Base-by-base conservation (phyloP, 2,888 invertebrate genomes). In the Chloromyia formosa region DNA sequence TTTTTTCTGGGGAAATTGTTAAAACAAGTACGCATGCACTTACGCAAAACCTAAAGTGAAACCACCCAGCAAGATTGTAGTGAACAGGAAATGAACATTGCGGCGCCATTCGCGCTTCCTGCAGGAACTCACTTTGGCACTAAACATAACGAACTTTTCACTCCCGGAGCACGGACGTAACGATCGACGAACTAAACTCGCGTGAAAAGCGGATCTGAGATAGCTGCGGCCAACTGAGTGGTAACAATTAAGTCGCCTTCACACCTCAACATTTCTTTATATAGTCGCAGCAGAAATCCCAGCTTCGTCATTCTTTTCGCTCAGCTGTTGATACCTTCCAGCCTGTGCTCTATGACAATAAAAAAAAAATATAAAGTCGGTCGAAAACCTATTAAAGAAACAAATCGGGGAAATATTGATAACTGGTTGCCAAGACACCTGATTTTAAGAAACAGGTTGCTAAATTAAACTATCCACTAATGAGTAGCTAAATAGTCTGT, bases 241-340 rank as follows among this genome's bases (percentile, higher is more conserved):
- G 40, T 71, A 56, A 71, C 56, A 71, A 71, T 71, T 71, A 71
- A 71, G 58, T 56, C 71, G 71, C 42, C 56, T 71, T 71, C 56
- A 71, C 71, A 58, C 71, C 71, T 71, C 56, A 71, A 27, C 71
- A 71, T 71, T 71, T 71, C 56, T 71, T 71, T 71, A 56, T 71
- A 71, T 71, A 71, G 42, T 56, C 40, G 71, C 7, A 40, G 56
- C 18, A 56, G 22, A 56, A 69, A 54, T 22, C 69, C 42, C 71
- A 58, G 40, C 35, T 75, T 61, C 35, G 49, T 74, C 64, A 73
- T 71, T 71, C 66, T 66, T 66, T 66, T 66, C 66, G 20, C 66
- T 66, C 66, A 49, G 20, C 66, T 49, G 66, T 49, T 45, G 42
- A 42, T 45, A 66, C 45, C 22, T 66, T 45, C 45, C 66, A 45